Percentiles rank a stretch among this genome's conserved stretches.
Evolutionary conservation across 2,113 vertebrate species (phyloP).

Genomic region (Alethe diademata): DNA sequence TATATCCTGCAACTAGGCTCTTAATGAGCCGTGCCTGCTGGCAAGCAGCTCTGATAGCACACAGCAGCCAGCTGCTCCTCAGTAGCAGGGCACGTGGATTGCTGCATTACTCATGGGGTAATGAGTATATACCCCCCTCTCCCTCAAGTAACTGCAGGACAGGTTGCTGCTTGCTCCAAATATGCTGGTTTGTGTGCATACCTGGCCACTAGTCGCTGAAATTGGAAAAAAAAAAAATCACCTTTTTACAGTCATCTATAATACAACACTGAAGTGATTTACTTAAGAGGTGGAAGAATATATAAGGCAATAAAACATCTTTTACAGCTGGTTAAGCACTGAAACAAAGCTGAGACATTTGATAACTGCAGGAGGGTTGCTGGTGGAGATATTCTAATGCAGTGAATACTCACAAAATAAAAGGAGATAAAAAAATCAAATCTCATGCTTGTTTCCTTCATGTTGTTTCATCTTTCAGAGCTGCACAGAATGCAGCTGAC

Average conservation of each 20-base stretch:
- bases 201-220: not conserved
- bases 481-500: not conserved
- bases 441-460: not conserved
- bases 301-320: slow-evolving; percentile 34
- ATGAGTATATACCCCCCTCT: not conserved
- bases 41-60: not conserved
- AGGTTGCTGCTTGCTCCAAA: not conserved
- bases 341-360: not conserved
- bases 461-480: not conserved
- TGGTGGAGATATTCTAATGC: not conserved
- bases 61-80: not conserved
- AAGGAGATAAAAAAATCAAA: not conserved
- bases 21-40: not conserved
- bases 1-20: not conserved
- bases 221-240: not conserved
- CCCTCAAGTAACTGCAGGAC: not conserved
- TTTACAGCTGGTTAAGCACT: slow-evolving; percentile 13
- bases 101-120: not conserved
- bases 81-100: not conserved
- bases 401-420: not conserved
- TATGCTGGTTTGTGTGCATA: not conserved
- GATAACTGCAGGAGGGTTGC: not conserved
- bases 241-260: not conserved
- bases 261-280: slow-evolving; percentile 28
- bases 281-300: slow-evolving; percentile 5